Evolutionary conservation across 1,140 invertebrate genomes (phyloP), one percentile per base, ranked within the genome.

Genomic region (Bacillus rossius): DNA sequence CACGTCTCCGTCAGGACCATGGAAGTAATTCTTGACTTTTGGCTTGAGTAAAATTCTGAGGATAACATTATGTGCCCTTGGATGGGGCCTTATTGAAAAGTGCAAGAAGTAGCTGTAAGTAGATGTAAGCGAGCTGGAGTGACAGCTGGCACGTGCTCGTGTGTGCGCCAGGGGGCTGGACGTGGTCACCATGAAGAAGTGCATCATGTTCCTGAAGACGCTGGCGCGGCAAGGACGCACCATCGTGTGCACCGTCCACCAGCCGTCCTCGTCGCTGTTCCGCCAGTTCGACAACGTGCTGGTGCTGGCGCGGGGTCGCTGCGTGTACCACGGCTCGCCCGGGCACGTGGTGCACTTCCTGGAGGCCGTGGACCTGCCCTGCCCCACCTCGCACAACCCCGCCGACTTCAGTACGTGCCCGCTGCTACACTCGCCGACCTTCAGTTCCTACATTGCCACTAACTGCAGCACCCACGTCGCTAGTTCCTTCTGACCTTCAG

Each of bases 221-320:
- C 72, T 84, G 26, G 85, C 87, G 0, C 71, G 76, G 1, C 79
- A 84, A 65, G 88, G 88, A 4, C 79, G 86, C 48, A 91, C 88
- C 0, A 84, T 93, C 41, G 73, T 93, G 17, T 88, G 87, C 67
- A 92, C 89, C 2, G 89, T 93, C 55, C 91, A 94, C 70, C 91
- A 93, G 67, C 91, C 91, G 0, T 86, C 86, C 26, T 85, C 88
- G 2, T 84, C 85, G 23, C 70, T 90, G n/a, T 90, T 92, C 71
- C 77, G 86, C 47, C 79, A 84, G 59, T 91, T 92, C 73, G 87
- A 92, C 69, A 75, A 74, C 52, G 83, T 81, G n/a, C 83, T 82
- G 67, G 76, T 84, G 65, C 60, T 85, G 26, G 77, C 78, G 10
- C 73, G 77, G 43, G 83, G 83, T 3, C 74, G 78, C 51, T 84